phyloP scores from a whole-genome alignment of 2,888 invertebrate genomes.

The Drosophila phalerata region DNA sequence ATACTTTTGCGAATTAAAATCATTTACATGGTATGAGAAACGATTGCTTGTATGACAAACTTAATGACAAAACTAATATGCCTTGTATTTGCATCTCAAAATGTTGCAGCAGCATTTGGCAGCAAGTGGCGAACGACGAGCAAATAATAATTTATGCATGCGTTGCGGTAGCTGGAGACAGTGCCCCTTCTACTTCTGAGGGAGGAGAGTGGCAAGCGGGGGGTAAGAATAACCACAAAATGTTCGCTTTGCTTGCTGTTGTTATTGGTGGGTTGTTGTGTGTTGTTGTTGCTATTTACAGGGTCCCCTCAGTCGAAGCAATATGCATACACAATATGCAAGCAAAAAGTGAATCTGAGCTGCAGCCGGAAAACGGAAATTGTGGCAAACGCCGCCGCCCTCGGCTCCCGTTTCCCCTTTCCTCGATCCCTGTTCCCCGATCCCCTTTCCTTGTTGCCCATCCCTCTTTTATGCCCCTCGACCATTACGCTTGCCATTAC shows the following conservation, averaged over 20 bases:
- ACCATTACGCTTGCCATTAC: conserved; percentile 2
- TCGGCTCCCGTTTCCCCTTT: conserved; percentile 4
- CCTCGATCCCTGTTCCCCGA: not conserved
- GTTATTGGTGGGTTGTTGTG: conserved; percentile 36
- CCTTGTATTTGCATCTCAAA: conserved; percentile 16
- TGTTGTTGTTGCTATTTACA: conserved; percentile 47
- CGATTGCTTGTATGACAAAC: not conserved
- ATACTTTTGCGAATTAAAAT: not conserved
- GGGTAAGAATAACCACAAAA: conserved; percentile 64
- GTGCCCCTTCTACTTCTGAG: not conserved
- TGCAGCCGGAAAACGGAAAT: conserved; percentile 79
- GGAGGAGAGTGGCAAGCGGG: conserved; percentile 32
- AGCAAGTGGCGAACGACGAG: conserved; percentile 72
- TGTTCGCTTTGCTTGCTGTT: conserved; percentile 59
- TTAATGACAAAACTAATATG: conserved; percentile 13
- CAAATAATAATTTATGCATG: conserved; percentile 80
- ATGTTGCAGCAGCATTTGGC: conserved; percentile 71
- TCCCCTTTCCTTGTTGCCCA: not conserved
- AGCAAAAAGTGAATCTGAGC: conserved; percentile 76
- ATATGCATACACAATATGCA: conserved; percentile 54
- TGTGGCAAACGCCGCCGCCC: conserved; percentile 66
- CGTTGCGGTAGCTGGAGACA: conserved; percentile 70
- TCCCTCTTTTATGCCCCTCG: not conserved
- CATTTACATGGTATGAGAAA: not conserved
- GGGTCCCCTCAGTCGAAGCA: conserved; percentile 38